A percentile compares a stretch with the other conserved stretches of the same genome.
Conservation (phyloP, 2,797 vertebrate genomes). For the Danio choprae region DNA sequence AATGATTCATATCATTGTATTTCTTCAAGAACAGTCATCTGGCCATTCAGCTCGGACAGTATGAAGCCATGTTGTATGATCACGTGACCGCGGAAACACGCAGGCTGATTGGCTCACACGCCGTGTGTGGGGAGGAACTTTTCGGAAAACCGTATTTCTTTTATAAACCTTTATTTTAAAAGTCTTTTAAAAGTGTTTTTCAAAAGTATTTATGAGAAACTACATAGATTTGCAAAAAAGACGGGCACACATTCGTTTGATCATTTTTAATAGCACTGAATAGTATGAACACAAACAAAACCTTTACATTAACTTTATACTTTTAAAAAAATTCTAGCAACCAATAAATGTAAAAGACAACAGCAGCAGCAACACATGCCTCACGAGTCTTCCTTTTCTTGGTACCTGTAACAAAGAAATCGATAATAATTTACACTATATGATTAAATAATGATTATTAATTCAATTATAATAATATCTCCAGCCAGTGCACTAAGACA, state of each 20-base stretch:
- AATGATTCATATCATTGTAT: background rate
- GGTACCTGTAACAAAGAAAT: constrained; percentile 75
- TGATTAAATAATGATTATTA: no score
- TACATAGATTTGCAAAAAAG: background rate
- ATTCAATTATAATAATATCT: no score
- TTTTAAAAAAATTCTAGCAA: background rate
- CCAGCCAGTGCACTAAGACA: no score
- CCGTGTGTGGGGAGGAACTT: background rate
- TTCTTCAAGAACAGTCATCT: constrained; percentile 1
- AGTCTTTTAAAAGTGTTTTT: no score
- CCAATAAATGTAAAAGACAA: background rate
- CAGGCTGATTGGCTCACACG: constrained; percentile 29
- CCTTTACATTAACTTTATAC: background rate
- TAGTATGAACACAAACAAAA: background rate
- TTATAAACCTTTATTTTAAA: background rate
- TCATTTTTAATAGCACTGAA: background rate
- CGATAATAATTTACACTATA: background rate
- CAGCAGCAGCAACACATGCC: background rate
- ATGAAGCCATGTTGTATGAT: constrained; percentile 47
- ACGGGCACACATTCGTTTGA: background rate
- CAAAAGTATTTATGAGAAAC: no score
- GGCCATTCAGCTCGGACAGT: background rate
- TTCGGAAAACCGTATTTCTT: background rate
- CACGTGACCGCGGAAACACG: constrained; percentile 1
- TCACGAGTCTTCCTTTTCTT: constrained; percentile 91